Conservation (phyloP, 2,888 invertebrate species). For the Teinopalpus imperialis region DNA sequence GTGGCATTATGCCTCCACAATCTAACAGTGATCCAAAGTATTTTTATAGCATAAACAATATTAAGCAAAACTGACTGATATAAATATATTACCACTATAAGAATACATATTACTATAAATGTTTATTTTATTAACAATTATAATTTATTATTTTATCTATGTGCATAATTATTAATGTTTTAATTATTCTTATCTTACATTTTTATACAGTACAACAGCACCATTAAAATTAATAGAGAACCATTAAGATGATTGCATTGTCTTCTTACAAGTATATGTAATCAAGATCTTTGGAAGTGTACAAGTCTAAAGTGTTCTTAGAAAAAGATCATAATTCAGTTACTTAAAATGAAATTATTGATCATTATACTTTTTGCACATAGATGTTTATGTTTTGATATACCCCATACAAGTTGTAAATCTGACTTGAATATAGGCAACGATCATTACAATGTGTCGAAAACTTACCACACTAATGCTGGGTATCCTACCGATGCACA, state of each 20-base stretch:
- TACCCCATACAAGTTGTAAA: constrained; percentile 47
- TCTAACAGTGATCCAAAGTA: neutral
- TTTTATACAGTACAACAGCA: constrained; percentile 25
- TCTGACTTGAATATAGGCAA: constrained; percentile 55
- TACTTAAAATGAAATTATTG: constrained; percentile 28
- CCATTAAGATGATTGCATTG: constrained; percentile 13
- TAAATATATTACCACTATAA: too few relatives aligned
- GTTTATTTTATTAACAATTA: neutral
- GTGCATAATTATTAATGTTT: constrained; percentile 3
- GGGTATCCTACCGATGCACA: constrained; percentile 60
- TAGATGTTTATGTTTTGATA: constrained; percentile 49
- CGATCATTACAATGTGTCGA: constrained; percentile 48
- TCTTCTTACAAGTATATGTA: constrained; percentile 7
- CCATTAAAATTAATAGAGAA: constrained; percentile 22
- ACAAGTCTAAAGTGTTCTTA: constrained; percentile 7
- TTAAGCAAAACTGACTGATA: constrained; percentile 8
- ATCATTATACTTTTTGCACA: constrained; percentile 38
- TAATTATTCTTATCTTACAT: constrained; percentile 27
- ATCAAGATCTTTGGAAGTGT: neutral
- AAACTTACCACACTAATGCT: constrained; percentile 49
- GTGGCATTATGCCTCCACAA: neutral
- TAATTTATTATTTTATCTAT: constrained; percentile 5
- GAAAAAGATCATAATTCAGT: too few relatives aligned
- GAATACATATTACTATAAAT: too few relatives aligned
- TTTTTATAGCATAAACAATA: neutral